Evolutionary conservation across 2,888 invertebrate species (phyloP).

Genomic region (Tanaodytes sp.): DNA sequence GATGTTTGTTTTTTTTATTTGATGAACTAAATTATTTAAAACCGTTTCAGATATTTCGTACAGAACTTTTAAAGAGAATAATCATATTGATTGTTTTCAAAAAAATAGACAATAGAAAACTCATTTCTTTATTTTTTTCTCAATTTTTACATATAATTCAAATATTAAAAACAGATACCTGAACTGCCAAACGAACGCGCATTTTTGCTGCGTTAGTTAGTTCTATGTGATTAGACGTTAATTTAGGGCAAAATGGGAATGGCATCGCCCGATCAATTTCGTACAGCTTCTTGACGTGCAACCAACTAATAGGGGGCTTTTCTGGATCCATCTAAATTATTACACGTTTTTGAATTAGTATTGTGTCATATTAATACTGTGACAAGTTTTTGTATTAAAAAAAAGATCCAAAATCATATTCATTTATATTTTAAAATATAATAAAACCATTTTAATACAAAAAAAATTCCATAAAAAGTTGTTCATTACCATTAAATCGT

Average conservation of each 20-base stretch:
- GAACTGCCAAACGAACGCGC: not conserved
- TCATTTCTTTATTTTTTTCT: too few relatives aligned
- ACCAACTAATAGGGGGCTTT: not conserved
- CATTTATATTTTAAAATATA: not conserved
- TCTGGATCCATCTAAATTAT: slow-evolving; percentile 3
- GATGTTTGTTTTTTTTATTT: too few relatives aligned
- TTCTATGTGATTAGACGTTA: slow-evolving; percentile 1
- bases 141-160: too few relatives aligned
- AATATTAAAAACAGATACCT: slow-evolving; percentile 3
- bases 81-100: too few relatives aligned
- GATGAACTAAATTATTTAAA: too few relatives aligned
- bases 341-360: too few relatives aligned
- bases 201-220: not conserved
- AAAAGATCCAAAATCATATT: too few relatives aligned
- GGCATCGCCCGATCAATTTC: slow-evolving; percentile 1
- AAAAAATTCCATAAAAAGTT: too few relatives aligned
- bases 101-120: too few relatives aligned
- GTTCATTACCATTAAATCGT: not conserved
- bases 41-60: too few relatives aligned
- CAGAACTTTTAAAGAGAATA: too few relatives aligned
- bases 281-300: not conserved
- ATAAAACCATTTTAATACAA: not conserved
- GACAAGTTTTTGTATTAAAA: not conserved
- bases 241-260: slow-evolving; percentile 1
- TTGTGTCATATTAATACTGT: not conserved